Base-by-base conservation (phyloP, 2,888 invertebrate species). In the Sceliomorpha sp. region DNA sequence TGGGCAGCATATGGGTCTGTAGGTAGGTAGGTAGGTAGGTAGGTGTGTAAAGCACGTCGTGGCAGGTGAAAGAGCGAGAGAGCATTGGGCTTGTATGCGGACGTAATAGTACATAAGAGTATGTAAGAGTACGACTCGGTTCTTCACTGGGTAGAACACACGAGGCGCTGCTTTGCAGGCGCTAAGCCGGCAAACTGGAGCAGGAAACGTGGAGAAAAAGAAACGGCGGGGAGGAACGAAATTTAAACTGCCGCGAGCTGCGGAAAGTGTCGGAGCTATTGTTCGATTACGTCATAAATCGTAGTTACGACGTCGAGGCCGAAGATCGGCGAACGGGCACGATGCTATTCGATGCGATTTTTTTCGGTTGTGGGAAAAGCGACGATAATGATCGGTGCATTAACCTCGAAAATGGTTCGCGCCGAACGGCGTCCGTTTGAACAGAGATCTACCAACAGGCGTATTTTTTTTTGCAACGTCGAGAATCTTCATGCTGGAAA, bases 211-310 rank as follows among this genome's bases (percentile, higher is more conserved):
- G 27, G 40, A 24, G 26, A 40, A 24, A 24, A 47, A 3, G 31
- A 14, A 34, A 31, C 9, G 34, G n/a, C 7, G 42, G 26, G 51
- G 31, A 7, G 27, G 42, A 13, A 36, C 7, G 32, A 15, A 44
- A 42, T 37, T 45, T 26, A 37, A 50, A 44, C 50, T 26, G 37
- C 42, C 42, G 34, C 36, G 48, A 42, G 17, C 40, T 10, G 31
- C 37, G 51, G 32, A 37, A 44, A 51, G 48, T 48, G 51, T 13
- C 4, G 10, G 34, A 15, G 31, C 15, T 12, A 68, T 68, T 68
- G 60, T 68, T 60, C 67, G 60, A 50, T 51, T 34, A 60, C 50
- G 56, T 60, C 59, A 59, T 67, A 60, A 67, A 60, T 67, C 55
- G 59, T 60, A 44, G 59, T 56, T 47, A 51, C 24, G 40, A 42